A percentile compares a stretch with the other conserved stretches of the same genome.
Evolutionary conservation across 2,888 invertebrate genomes (phyloP).

Genomic region (Melinopterus prodromus): DNA sequence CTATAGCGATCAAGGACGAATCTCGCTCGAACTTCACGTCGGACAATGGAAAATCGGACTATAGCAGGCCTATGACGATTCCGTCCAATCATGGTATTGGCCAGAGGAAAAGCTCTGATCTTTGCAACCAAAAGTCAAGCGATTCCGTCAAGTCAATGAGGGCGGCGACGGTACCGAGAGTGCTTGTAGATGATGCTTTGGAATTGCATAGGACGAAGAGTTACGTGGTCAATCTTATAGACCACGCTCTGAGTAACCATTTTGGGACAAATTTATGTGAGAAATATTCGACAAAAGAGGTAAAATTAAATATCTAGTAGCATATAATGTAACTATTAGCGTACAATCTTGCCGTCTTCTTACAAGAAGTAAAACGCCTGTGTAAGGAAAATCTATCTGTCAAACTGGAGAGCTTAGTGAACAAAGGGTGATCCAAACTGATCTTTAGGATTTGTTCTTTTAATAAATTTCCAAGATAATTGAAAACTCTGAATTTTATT

Average conservation of each 20-base stretch:
- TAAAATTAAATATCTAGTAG: constrained; percentile 18
- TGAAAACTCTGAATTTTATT: no score
- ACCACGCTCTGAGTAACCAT: constrained; percentile 60
- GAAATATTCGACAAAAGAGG: constrained; percentile 40
- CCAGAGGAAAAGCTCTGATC: constrained; percentile 15
- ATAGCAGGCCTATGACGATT: neutral
- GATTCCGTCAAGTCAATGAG: constrained; percentile 38
- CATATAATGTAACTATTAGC: neutral
- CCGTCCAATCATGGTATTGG: constrained; percentile 12
- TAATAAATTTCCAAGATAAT: no score
- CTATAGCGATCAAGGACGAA: no score
- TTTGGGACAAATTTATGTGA: constrained; percentile 53
- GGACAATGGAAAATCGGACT: neutral
- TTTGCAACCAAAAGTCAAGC: constrained; percentile 27
- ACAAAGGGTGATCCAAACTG: no score
- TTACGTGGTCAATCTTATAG: constrained; percentile 61
- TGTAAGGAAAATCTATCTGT: no score
- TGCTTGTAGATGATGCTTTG: constrained; percentile 50
- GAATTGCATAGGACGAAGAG: constrained; percentile 61
- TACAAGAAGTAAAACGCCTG: no score
- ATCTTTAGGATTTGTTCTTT: no score
- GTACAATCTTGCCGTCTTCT: neutral
- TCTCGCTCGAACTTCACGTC: neutral
- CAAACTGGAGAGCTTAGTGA: no score
- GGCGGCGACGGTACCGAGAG: constrained; percentile 30